Evolutionary conservation across 1,140 invertebrate species (phyloP).

Genomic region (Microplitis demolitor): DNA sequence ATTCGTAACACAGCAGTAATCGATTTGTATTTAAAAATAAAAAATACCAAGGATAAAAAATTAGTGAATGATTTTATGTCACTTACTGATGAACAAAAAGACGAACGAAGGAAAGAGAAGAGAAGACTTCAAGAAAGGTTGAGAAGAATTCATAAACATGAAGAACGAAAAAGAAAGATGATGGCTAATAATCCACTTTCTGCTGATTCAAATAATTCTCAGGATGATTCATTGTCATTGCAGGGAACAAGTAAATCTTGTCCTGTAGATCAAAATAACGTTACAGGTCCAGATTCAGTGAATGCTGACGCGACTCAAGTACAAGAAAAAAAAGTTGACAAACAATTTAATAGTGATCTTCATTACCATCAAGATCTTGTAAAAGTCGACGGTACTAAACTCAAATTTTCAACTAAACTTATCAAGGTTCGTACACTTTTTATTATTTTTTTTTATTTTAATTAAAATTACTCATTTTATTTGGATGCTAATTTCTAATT

Average conservation of each 20-base stretch:
- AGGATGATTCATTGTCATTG: slow-evolving; percentile 67
- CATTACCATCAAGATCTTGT: slow-evolving; percentile 78
- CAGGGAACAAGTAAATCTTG: slow-evolving; percentile 94
- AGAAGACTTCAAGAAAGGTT: slow-evolving; percentile 95
- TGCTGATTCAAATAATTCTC: slow-evolving; percentile 45
- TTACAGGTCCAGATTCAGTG: slow-evolving; percentile 65
- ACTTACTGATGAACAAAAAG: slow-evolving; percentile 88
- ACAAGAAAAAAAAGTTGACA: slow-evolving; percentile 81
- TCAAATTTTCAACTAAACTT: slow-evolving; percentile 80
- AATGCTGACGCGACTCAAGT: slow-evolving; percentile 80
- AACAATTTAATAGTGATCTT: slow-evolving; percentile 70
- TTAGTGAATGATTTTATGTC: slow-evolving; percentile 93
- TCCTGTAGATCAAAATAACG: slow-evolving; percentile 85
- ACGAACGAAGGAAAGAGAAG: slow-evolving; percentile 96
- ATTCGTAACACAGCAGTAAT: slow-evolving; percentile 94
- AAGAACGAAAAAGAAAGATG: slow-evolving; percentile 74
- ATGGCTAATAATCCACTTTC: slow-evolving; percentile 43
- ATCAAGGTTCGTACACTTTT: slow-evolving; percentile 68
- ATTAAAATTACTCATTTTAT: not conserved
- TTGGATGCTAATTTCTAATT: slow-evolving; percentile 11
- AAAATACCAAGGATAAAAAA: slow-evolving; percentile 91
- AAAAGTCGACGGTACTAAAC: slow-evolving; percentile 90
- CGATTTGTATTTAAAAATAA: slow-evolving; percentile 94
- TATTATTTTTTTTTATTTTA: too few relatives aligned
- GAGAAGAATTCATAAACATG: slow-evolving; percentile 89